Evolutionary conservation across 2,888 invertebrate species (phyloP).

Genomic region (Hecatera dysodea): DNA sequence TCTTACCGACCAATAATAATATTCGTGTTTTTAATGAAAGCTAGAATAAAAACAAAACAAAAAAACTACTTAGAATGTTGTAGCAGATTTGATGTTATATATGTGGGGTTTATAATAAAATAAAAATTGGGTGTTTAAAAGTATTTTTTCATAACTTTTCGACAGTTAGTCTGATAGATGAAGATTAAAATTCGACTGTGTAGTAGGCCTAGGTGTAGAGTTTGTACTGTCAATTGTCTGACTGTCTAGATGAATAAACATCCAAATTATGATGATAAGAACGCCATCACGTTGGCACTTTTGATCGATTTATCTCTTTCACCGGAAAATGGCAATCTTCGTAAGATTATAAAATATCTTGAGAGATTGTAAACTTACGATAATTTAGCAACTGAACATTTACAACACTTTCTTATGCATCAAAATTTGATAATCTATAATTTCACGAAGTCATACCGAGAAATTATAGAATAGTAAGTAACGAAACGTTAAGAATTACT

Average conservation of each 20-base stretch:
- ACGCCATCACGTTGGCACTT: constrained; percentile 23
- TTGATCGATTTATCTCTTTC: constrained; percentile 11
- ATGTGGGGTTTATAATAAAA: constrained; percentile 45
- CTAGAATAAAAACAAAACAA: constrained; percentile 51
- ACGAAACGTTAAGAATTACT: too few species aligned
- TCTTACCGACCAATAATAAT: constrained; percentile 65
- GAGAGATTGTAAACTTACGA: too few species aligned
- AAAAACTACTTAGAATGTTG: constrained; percentile 57
- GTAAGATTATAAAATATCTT: too few species aligned
- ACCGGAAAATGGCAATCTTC: too few species aligned
- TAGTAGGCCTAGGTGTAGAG: constrained; percentile 60
- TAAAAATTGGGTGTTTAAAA: constrained; percentile 53
- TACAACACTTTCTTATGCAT: too few species aligned
- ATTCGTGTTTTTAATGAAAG: constrained; percentile 58
- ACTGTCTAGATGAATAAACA: constrained; percentile 39
- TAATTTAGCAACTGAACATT: too few species aligned
- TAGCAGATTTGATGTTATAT: constrained; percentile 62
- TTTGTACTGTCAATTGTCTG: constrained; percentile 65
- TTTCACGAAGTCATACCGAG: too few species aligned
- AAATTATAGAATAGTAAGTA: too few species aligned
- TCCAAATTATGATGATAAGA: constrained; percentile 34
- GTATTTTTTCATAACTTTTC: constrained; percentile 64
- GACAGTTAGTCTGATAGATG: constrained; percentile 53
- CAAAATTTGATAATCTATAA: too few species aligned
- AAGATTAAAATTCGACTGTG: constrained; percentile 53